These are phyloP conservation scores for Pomatostomus ruficeps DNA, from an alignment of 2,113 vertebrate species.

Conservation along the genomic window DNA sequence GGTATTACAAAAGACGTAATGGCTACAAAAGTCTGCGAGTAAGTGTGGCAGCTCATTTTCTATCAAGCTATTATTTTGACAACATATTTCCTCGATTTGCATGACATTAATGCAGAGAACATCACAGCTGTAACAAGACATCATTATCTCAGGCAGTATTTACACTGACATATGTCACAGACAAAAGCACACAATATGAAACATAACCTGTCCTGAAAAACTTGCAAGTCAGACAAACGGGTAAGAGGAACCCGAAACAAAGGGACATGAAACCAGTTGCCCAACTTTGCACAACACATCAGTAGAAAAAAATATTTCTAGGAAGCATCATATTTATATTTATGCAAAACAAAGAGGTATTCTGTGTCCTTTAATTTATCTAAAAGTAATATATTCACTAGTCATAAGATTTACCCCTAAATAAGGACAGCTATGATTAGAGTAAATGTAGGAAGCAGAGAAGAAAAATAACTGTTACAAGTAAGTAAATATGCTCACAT, in stretches of 20 bases:
- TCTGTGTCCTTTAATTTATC: neutral
- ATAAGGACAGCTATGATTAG: neutral
- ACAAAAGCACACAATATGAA: neutral
- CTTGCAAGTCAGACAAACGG: neutral
- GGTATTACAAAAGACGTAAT: constrained; percentile 85
- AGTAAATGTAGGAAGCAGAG: neutral
- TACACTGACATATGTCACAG: neutral
- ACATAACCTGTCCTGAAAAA: neutral
- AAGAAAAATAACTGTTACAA: neutral
- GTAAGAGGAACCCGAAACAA: neutral
- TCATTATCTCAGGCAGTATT: neutral
- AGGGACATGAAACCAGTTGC: neutral
- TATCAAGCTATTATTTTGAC: neutral
- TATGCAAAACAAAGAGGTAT: neutral
- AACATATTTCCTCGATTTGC: neutral
- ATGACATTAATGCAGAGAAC: neutral
- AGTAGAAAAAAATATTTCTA: neutral
- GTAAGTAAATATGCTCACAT: neutral
- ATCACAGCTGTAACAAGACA: neutral
- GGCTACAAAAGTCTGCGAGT: constrained; percentile 88
- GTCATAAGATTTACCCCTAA: neutral
- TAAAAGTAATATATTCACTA: neutral
- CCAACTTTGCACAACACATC: neutral
- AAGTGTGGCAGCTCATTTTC: neutral
- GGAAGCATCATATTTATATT: neutral